Evolutionary conservation across 2,888 invertebrate genomes (phyloP), one percentile per base, ranked within the genome.

Genomic region (Rhagonycha fulva): DNA sequence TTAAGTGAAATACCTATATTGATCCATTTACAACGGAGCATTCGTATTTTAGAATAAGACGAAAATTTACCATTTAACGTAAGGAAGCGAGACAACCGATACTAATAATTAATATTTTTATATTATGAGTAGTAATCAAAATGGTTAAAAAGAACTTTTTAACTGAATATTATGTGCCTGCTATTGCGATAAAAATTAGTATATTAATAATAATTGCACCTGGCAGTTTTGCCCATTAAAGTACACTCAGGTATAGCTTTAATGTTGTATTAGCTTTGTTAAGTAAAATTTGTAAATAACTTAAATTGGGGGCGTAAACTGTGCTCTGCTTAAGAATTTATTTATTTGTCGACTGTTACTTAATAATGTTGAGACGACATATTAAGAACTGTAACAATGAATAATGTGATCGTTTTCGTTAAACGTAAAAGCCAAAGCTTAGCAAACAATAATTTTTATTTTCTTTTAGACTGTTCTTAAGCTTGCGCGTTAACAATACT

Each of bases 161-260:
- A 74, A 72, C 71, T 75, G 62, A 77, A 69, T 71, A 47, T 47
- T 47, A 63, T 72, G 77, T 77, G 77, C 77, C 77, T 77, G 67
- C 68, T 60, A 23, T 76, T 62, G 60, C 12, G 30, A 28, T 28
- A 68, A 71, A 74, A 26, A 68, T 72, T 74, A 69, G 47, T 75
- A 66, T 75, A 60, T 11, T 66, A 19, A 72, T 62, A 26, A 62
- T 67, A 74, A 72, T 66, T 75, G 77, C 71, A 75, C 74, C 67
- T 71, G 71, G 72, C 75, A 63, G 60, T 72, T 70, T 47, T 72
- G 74, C 77, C 73, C 72, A 62, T 77, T 74, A 24, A 47, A 47
- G 47, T 77, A 72, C 74, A 73, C 76, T 77, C 77, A 77, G 77
- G 77, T 77, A 60, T 77, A 77, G 70, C 77, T 74, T 74, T 77